Conservation (phyloP, 2,113 vertebrate species). For the Phalacrocorax brasilianus region DNA sequence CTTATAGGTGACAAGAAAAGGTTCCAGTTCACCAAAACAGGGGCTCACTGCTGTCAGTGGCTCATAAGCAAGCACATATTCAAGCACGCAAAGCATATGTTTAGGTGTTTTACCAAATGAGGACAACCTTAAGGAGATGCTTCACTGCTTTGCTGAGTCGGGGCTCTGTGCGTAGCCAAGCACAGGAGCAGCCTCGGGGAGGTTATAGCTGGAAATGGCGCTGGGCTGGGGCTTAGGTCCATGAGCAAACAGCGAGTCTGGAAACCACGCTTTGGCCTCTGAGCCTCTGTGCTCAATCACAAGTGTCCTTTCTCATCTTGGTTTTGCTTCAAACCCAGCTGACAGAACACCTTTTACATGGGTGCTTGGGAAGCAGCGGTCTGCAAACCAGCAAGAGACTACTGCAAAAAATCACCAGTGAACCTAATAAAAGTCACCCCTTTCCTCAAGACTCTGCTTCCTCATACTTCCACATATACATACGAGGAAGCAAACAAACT, state of each 20-base stretch:
- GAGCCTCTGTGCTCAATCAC: neutral
- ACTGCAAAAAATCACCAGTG: neutral
- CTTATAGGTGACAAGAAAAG: neutral
- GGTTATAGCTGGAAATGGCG: fast-evolving
- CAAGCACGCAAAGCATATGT: neutral
- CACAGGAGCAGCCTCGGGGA: neutral
- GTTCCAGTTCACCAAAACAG: neutral
- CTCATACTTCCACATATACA: neutral
- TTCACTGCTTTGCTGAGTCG: neutral
- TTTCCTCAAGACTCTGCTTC: neutral
- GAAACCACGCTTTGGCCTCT: neutral
- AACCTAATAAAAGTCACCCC: neutral
- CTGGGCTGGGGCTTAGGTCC: too few relatives aligned
- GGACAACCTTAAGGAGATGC: neutral
- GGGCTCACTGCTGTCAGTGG: neutral
- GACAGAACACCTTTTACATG: neutral
- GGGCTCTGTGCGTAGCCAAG: neutral
- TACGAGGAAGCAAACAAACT: neutral
- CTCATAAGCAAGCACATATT: neutral
- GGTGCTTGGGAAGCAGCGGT: neutral
- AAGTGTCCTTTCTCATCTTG: neutral
- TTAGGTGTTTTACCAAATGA: neutral
- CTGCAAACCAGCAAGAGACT: neutral
- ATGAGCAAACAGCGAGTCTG: neutral
- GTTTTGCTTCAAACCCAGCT: neutral